Percentiles rank a stretch among this genome's conserved stretches.
Conservation (phyloP, 2,797 vertebrate genomes). For the Taeniopygia guttata region DNA sequence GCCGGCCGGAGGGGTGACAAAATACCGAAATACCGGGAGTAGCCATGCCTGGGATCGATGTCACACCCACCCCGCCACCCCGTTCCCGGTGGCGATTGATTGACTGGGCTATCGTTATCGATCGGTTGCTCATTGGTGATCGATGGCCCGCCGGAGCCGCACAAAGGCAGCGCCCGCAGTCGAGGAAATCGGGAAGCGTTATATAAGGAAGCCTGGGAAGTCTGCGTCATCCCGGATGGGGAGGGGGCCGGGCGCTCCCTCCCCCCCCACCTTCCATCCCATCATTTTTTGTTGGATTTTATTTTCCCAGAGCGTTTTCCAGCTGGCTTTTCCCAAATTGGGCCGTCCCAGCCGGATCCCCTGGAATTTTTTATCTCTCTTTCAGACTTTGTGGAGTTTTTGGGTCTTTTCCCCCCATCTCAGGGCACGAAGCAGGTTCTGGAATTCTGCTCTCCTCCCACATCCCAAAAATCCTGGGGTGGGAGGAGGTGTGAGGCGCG, state of each 20-base stretch:
- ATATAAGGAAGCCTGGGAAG: background rate
- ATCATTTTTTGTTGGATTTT: accelerated
- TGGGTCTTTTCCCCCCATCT: background rate
- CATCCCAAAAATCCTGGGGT: background rate
- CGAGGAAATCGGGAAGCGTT: background rate
- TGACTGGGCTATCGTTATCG: accelerated
- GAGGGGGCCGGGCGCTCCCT: background rate
- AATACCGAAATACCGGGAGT: accelerated
- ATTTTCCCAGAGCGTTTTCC: background rate
- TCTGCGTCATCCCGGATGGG: conserved; percentile 7
- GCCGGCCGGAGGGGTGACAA: background rate
- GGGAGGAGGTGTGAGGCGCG: background rate
- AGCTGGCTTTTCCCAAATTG: background rate
- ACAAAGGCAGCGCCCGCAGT: background rate
- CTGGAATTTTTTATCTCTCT: accelerated
- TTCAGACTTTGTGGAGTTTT: background rate
- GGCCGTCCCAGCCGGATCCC: accelerated
- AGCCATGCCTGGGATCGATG: accelerated
- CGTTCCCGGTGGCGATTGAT: accelerated
- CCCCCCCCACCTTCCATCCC: background rate
- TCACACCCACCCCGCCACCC: background rate
- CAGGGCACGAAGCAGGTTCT: accelerated
- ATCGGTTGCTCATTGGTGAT: accelerated
- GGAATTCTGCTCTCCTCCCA: background rate
- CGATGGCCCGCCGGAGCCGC: background rate